Evolutionary conservation across 2,113 vertebrate genomes (phyloP).

Genomic region (Gasterosteus nipponicus): DNA sequence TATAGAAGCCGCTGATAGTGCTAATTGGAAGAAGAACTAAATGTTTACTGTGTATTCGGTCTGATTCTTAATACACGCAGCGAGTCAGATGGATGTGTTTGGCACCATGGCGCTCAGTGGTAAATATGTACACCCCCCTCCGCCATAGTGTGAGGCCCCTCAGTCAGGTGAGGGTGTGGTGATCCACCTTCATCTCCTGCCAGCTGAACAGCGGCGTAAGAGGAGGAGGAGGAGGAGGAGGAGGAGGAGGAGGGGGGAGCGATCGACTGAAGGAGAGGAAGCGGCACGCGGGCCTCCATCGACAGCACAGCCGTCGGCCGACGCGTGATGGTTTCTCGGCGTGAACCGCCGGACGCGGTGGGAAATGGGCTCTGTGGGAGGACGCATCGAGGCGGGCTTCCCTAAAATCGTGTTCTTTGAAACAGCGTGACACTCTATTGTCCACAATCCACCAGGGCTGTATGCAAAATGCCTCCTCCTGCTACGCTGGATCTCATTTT

Average conservation of each 20-base stretch:
- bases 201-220: slow-evolving; percentile 44
- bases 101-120: background rate
- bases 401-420: slow-evolving; percentile 69
- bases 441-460: slow-evolving; percentile 49
- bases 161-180: slow-evolving; percentile 56
- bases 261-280: slow-evolving; percentile 41
- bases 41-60: slow-evolving; percentile 42
- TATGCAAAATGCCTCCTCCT: slow-evolving; percentile 50
- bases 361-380: slow-evolving; percentile 64
- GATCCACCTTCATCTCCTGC: slow-evolving; percentile 62
- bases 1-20: background rate
- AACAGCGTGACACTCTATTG: slow-evolving; percentile 64
- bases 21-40: slow-evolving; percentile 47
- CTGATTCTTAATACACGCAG: slow-evolving; percentile 22
- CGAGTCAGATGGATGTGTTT: slow-evolving; percentile 1
- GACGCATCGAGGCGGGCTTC: slow-evolving; percentile 51
- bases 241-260: slow-evolving; percentile 18
- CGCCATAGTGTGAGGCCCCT: slow-evolving; percentile 33
- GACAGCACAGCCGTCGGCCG: slow-evolving; percentile 39
- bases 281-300: slow-evolving; percentile 45
- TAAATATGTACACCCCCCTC: slow-evolving; percentile 35
- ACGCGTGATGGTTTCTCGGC: slow-evolving; percentile 62
- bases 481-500: slow-evolving; percentile 42
- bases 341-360: slow-evolving; percentile 63
- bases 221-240: background rate